Percentiles rank a stretch among this genome's conserved stretches.
phyloP scores from a whole-genome alignment of 30 jellyfish, hydroid and myxozoan species.

The Hydra vulgaris region DNA sequence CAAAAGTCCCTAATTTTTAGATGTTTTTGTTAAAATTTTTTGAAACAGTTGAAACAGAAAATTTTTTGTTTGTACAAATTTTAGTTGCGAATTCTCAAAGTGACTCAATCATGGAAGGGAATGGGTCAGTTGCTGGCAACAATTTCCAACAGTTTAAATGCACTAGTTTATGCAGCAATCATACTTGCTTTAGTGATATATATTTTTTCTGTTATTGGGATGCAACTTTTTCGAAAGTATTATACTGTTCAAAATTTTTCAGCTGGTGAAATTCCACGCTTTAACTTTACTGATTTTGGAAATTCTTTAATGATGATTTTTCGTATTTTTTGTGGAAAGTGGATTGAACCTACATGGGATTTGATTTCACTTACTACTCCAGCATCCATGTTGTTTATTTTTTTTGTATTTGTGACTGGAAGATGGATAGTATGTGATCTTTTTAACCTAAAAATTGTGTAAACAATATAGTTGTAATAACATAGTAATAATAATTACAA shows the following conservation, averaged over 20 bases:
- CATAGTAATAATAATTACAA: too few relatives aligned
- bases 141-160: slow-evolving; percentile 89
- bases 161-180: slow-evolving; percentile 86
- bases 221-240: slow-evolving; percentile 61
- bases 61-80: too few relatives aligned
- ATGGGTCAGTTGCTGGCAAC: slow-evolving; percentile 96
- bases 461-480: too few relatives aligned
- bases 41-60: too few relatives aligned
- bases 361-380: slow-evolving; percentile 53
- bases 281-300: slow-evolving; percentile 84
- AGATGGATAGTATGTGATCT: slow-evolving; percentile 91
- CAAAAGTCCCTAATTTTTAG: too few relatives aligned
- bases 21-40: too few relatives aligned
- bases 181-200: slow-evolving; percentile 81
- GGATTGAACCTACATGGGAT: slow-evolving; percentile 99
- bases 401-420: slow-evolving; percentile 85
- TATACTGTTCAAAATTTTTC: slow-evolving; percentile 16
- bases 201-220: slow-evolving; percentile 94
- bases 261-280: slow-evolving; percentile 49
- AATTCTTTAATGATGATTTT: slow-evolving; percentile 96
- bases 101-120: slow-evolving; percentile 98
- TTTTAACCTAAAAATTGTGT: not conserved
- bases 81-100: slow-evolving; percentile 78
- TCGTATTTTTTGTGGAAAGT: slow-evolving; percentile 92
- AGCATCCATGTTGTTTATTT: slow-evolving; percentile 71